Evolutionary conservation across 2,113 vertebrate species (phyloP), one percentile per base, ranked within the genome.

Genomic region (Apeltes quadracus): DNA sequence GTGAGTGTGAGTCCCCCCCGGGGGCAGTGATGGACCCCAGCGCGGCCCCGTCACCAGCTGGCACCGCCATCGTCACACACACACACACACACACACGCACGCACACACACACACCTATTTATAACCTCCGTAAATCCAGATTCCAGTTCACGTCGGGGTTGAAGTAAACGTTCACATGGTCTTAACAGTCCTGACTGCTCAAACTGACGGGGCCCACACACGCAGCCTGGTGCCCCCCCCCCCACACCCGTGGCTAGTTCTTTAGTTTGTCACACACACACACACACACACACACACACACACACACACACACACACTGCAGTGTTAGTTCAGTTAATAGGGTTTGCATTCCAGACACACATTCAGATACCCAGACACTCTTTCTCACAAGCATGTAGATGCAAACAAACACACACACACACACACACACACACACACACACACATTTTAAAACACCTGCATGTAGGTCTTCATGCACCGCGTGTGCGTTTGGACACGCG

Each of bases 71-170:
- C 62, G 6, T 61, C 70, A 76, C 63, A 70, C 61, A 66, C 53
- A 68, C 51, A 51, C 48, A 22, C 59, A 55, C 48, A 61, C 76
- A 69, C 66, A 72, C 61, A 65, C 51, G 62, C 27, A 78, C 58
- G 69, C 61, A 65, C 51, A 67, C 71, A 75, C 79, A 69, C 54
- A 73, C 74, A 77, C 87, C 69, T 91, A 90, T 92, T 92, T 89
- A 90, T 92, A 91, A 85, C 81, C 55, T 80, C 69, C 3, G 73
- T 89, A 82, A 91, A 69, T 85, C 82, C 50, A 29, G 82, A 92
- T 87, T 91, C 75, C 81, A 78, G 72, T 75, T 84, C 84, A 87
- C 39, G 23, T 80, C 67, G 75, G 68, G 74, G 61, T 69, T 79
- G 62, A 61, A 65, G 62, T 74, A 75, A 54, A 87, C 78, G 84